These are phyloP conservation scores for Tachina grossa DNA, from an alignment of 2,888 invertebrate species.

Conservation along the genomic window DNA sequence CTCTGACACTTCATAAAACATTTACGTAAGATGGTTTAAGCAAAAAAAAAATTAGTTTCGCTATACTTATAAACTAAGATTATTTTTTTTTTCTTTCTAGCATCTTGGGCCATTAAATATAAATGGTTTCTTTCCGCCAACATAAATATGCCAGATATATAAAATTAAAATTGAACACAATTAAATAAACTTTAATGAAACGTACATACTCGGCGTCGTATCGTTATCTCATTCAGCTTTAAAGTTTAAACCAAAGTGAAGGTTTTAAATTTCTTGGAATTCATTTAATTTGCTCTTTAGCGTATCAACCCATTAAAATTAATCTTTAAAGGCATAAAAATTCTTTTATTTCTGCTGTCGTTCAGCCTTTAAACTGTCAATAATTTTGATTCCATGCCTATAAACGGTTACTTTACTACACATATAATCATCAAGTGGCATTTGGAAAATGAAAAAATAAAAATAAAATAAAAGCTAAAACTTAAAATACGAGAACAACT, in stretches of 20 bases:
- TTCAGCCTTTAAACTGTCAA: slow-evolving; percentile 57
- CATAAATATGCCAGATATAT: neutral
- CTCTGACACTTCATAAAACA: neutral
- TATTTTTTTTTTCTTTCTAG: neutral
- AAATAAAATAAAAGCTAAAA: neutral
- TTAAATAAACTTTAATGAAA: slow-evolving; percentile 10
- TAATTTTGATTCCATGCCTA: slow-evolving; percentile 62
- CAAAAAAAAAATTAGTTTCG: neutral
- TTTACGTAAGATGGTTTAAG: neutral
- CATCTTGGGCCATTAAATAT: neutral
- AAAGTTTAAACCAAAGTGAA: neutral
- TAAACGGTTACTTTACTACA: slow-evolving; percentile 56
- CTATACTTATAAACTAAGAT: neutral
- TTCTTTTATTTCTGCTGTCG: slow-evolving; percentile 17
- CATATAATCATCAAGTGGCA: slow-evolving; percentile 27
- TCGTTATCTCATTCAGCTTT: neutral
- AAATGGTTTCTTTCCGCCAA: neutral
- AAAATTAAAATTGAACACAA: neutral
- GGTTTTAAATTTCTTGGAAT: slow-evolving; percentile 29
- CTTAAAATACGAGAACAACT: neutral
- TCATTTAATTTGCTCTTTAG: slow-evolving; percentile 53
- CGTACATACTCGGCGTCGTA: too few species aligned
- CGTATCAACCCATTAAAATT: slow-evolving; percentile 38
- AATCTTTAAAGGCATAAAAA: slow-evolving; percentile 33
- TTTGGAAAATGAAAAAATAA: neutral